Percentiles rank a stretch among this genome's conserved stretches.
Evolutionary conservation across 2,888 invertebrate genomes (phyloP).

Genomic region (Tricholauxania praeusta): DNA sequence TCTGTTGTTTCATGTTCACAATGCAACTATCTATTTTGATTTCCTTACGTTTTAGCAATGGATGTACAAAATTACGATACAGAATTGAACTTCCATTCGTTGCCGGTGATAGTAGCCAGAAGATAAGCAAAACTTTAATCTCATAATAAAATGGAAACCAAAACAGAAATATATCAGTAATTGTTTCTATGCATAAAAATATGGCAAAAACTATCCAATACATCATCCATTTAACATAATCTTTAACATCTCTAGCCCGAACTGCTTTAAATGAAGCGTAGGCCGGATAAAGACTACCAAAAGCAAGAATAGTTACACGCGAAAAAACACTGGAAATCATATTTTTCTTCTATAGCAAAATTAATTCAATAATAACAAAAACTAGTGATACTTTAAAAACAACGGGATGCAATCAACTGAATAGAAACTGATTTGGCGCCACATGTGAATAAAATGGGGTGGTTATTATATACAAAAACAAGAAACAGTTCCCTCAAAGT

Average conservation of each 20-base stretch:
- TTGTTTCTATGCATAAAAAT: slow-evolving; percentile 90
- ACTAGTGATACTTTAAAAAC: background rate
- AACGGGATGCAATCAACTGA: too few species aligned
- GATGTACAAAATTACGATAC: slow-evolving; percentile 94
- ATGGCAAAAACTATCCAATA: slow-evolving; percentile 99
- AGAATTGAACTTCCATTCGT: slow-evolving; percentile 93
- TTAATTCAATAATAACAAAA: background rate
- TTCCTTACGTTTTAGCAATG: slow-evolving; percentile 88
- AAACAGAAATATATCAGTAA: slow-evolving; percentile 91
- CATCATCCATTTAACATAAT: slow-evolving; percentile 99
- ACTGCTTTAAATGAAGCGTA: slow-evolving; percentile 84
- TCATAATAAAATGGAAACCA: slow-evolving; percentile 98
- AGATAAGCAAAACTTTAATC: slow-evolving; percentile 90
- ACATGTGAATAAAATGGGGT: too few species aligned
- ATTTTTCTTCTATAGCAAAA: background rate
- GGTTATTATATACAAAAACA: too few species aligned
- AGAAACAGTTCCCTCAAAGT: too few species aligned
- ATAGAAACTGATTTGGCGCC: too few species aligned
- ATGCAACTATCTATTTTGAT: slow-evolving; percentile 72
- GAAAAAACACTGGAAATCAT: slow-evolving; percentile 70
- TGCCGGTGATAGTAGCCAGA: slow-evolving; percentile 94
- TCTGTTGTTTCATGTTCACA: slow-evolving; percentile 58
- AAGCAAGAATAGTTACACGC: slow-evolving; percentile 89
- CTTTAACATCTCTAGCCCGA: slow-evolving; percentile 93
- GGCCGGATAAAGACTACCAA: slow-evolving; percentile 97